A percentile compares a stretch with the other conserved stretches of the same genome.
Conservation (phyloP, 2,888 invertebrate genomes). For the Lithophane semibrunnea region DNA sequence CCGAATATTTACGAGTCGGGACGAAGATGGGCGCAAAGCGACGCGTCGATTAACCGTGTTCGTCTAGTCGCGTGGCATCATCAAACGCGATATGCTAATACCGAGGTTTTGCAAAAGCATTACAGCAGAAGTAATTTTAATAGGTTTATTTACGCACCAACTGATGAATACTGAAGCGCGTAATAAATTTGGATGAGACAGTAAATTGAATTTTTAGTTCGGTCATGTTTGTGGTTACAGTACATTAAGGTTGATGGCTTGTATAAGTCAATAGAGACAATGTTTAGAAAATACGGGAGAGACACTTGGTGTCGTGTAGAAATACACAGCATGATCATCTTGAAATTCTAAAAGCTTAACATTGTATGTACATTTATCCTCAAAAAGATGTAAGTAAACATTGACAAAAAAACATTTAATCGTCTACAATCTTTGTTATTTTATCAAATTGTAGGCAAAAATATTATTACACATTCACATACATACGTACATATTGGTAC, state of each 20-base stretch:
- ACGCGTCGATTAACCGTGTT: conserved; percentile 66
- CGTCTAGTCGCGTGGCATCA: conserved; percentile 35
- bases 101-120: conserved; percentile 44
- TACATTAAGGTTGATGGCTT: conserved; percentile 34
- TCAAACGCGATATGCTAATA: conserved; percentile 58
- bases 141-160: conserved; percentile 43
- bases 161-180: conserved; percentile 48
- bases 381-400: not conserved
- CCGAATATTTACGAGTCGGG: conserved; percentile 69
- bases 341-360: not conserved
- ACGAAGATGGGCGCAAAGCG: conserved; percentile 56
- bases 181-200: conserved; percentile 46
- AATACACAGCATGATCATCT: not conserved
- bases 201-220: conserved; percentile 58
- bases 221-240: conserved; percentile 33
- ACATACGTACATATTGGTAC: not conserved
- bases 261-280: conserved; percentile 22
- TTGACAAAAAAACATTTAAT: too few relatives aligned
- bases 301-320: not conserved
- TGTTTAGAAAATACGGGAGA: conserved; percentile 8
- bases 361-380: not conserved
- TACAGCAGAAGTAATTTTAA: conserved; percentile 54
- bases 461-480: not conserved
- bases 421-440: too few relatives aligned
- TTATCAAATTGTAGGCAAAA: not conserved